Conservation (phyloP, 2,797 vertebrate genomes). For the Cygnus olor region DNA sequence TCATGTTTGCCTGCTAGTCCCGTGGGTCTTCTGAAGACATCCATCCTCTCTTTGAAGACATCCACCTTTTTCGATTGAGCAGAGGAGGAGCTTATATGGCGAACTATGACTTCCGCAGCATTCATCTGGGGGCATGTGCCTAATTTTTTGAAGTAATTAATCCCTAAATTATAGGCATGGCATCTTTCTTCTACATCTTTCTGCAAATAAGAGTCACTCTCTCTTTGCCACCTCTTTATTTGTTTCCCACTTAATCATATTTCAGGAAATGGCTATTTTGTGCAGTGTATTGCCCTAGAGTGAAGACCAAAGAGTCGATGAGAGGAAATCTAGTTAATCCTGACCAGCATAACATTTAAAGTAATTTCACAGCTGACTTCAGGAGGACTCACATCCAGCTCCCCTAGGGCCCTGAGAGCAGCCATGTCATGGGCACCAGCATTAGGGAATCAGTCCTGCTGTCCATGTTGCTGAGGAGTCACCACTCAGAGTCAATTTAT, state of each 20-base stretch:
- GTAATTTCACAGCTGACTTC: neutral
- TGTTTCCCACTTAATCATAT: neutral
- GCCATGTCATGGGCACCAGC: neutral
- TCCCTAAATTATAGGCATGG: neutral
- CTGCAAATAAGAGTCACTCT: neutral
- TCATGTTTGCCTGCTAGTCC: neutral
- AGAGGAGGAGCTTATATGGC: neutral
- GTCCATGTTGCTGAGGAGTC: neutral
- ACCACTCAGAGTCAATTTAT: neutral
- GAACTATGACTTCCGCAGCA: neutral
- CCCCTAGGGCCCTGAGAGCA: neutral
- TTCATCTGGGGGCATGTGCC: neutral
- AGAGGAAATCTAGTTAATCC: slow-evolving; percentile 3
- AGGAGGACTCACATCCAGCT: neutral
- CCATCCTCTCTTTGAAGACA: neutral
- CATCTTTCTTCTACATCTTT: neutral
- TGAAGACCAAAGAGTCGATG: neutral
- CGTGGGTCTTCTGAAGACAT: neutral
- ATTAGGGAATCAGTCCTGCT: neutral
- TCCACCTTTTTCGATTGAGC: neutral
- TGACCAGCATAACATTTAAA: neutral
- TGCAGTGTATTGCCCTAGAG: accelerated
- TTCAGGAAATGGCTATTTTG: slow-evolving; percentile 23
- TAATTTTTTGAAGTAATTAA: neutral
- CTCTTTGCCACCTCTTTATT: neutral